phyloP scores from a whole-genome alignment of 2,888 invertebrate species.

The Mylabris sibirica region DNA sequence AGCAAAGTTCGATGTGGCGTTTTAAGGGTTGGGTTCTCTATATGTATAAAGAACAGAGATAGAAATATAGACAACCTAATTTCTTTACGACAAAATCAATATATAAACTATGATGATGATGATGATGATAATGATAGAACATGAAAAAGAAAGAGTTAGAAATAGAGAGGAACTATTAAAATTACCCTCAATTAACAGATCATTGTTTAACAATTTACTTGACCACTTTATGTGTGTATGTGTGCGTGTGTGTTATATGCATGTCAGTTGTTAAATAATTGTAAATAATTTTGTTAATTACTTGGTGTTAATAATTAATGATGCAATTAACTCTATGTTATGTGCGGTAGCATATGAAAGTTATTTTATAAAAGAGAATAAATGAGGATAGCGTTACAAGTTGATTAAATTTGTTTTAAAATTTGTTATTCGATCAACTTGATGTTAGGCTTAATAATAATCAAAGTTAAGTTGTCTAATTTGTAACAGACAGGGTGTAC shows the following conservation, averaged over 20 bases:
- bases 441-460: background rate
- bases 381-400: background rate
- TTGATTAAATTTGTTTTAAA: background rate
- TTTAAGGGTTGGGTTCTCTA: background rate
- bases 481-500: background rate
- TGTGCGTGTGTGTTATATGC: background rate
- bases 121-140: too few species aligned
- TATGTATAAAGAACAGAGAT: background rate
- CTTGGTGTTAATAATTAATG: constrained; percentile 1
- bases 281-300: constrained; percentile 1
- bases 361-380: background rate
- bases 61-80: background rate
- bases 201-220: constrained; percentile 1
- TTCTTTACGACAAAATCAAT: constrained; percentile 16
- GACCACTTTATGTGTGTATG: background rate
- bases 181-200: constrained; percentile 1
- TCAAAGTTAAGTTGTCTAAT: background rate
- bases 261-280: background rate
- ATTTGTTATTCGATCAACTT: background rate
- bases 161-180: background rate
- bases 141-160: background rate
- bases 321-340: background rate
- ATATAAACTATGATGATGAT: background rate
- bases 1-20: constrained; percentile 11
- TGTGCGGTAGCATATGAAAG: background rate